Percentiles rank a stretch among this genome's conserved stretches.
These are phyloP conservation scores for Rhodophaea formosa DNA, from an alignment of 2,888 invertebrate species.

Conservation along the genomic window DNA sequence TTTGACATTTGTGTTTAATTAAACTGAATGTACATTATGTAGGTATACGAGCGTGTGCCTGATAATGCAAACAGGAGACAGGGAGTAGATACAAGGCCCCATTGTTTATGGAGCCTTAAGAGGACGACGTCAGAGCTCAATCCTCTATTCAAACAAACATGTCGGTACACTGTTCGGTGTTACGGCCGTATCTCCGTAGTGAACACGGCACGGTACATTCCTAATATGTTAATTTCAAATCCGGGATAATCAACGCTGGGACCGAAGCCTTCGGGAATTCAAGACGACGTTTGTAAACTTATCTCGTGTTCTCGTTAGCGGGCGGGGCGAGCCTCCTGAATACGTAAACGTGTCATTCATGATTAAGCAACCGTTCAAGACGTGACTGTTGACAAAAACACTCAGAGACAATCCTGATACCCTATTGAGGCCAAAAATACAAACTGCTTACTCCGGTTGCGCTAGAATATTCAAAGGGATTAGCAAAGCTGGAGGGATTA, in stretches of 20 bases:
- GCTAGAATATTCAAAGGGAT: constrained; percentile 28
- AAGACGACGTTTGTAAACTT: constrained; percentile 76
- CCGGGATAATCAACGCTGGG: constrained; percentile 72
- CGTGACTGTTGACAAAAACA: constrained; percentile 71
- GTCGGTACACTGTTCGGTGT: constrained; percentile 32
- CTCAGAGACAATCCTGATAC: constrained; percentile 43
- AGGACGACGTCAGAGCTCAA: constrained; percentile 56
- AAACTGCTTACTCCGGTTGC: constrained; percentile 22
- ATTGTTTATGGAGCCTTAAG: constrained; percentile 55
- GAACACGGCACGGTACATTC: constrained; percentile 44
- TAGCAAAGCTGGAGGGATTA: constrained; percentile 25
- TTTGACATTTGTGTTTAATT: constrained; percentile 31
- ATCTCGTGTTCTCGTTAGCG: constrained; percentile 76
- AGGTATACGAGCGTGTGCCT: constrained; percentile 33
- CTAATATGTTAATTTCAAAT: constrained; percentile 74
- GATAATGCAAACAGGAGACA: constrained; percentile 33
- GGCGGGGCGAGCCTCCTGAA: constrained; percentile 66
- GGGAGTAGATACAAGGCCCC: constrained; percentile 38
- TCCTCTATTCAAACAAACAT: constrained; percentile 62
- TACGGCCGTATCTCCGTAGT: constrained; percentile 33
- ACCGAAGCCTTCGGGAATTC: constrained; percentile 68
- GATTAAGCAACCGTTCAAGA: constrained; percentile 67
- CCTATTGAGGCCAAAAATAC: constrained; percentile 42
- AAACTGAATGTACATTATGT: constrained; percentile 28
- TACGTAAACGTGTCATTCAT: constrained; percentile 76